Base-by-base conservation (phyloP, 2,888 invertebrate species). In the Tachina grossa region DNA sequence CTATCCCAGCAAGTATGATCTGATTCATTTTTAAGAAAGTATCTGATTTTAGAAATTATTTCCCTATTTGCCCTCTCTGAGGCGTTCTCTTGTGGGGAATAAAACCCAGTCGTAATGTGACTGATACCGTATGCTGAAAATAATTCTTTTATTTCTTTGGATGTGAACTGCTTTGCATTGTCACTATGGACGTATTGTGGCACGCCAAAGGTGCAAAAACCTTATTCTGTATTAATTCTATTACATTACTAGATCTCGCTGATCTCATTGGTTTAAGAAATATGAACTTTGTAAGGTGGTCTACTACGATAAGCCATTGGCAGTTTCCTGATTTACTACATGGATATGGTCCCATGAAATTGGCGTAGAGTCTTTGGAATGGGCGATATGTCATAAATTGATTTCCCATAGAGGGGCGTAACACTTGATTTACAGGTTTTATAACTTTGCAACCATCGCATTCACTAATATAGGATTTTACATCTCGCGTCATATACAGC, bases 121-220 rank as follows among this genome's bases (percentile, higher is more conserved):
- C 11, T 74, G 1, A 83, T 68, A 6, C 86, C 86, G 43, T 65
- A 81, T 1, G n/a, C 47, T 11, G 13, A 10, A 3, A 86, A 43
- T n/a, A 86, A 83, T 13, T 80, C 65, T 10, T 47, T 11, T 49
- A 83, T 69, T 16, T 74, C 72, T 10, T 68, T 74, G 2, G 83
- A 86, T 13, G 63, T 65, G 16, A 84, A 84, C 55, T 84, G 84
- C 41, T 81, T 84, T 1, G 71, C 86, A 11, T 84, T 84, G 41
- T 59, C 59, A 10, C 9, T 59, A 10, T 59, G 59, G 14, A 59
- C 10, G 41, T n/a, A 59, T 10, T 84, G 74, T 6, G 83, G 86
- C 6, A 84, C 81, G 0, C 86, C 86, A 31, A 77, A 86, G 0
- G 76, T 74, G 13, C 49, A 69, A 49, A 86, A 10, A 83, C 1